Evolutionary conservation across 1,140 invertebrate genomes (phyloP), one percentile per base, ranked within the genome.

Genomic region (Pteromalus puparum): DNA sequence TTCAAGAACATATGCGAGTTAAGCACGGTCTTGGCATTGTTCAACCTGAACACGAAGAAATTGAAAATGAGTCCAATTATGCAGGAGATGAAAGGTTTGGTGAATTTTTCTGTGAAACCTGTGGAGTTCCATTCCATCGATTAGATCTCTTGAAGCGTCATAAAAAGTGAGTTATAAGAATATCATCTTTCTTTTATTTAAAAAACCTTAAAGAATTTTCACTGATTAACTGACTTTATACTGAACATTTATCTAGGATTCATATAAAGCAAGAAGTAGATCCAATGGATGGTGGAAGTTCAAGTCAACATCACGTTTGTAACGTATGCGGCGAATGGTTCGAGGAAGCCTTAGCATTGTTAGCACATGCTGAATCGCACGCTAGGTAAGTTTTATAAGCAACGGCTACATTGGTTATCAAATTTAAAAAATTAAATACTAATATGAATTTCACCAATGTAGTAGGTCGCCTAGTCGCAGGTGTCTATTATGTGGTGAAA

Each of bases 261-360:
- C 93, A 93, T 82, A 85, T 93, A 15, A 95, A 95, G 88, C 90
- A 93, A 74, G 94, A 94, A 90, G 88, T 91, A 68, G 93, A 93
- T 76, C 90, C 88, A 26, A 90, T 92, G 86, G 93, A 94, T 87
- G 92, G 92, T 78, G 53, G 21, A 21, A n/a, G 18, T 61, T 88
- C 88, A 87, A 94, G 87, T 88, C 90, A 92, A 83, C 91, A 91
- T 89, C 95, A 96, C 85, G 94, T 95, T 82, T 97, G 96, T 89
- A 96, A 95, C 88, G 95, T 96, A 53, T 97, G 96, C 90, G 96
- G 96, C 42, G 95, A 97, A 91, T 95, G 94, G 68, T 97, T 96
- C 90, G 94, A 94, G 28, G 96, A 96, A 89, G 95, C 95, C 34
- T 91, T 96, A 80, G 95, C 96, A 88, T 93, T 97, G 70, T 92